A percentile compares a stretch with the other conserved stretches of the same genome.
Evolutionary conservation across 2,888 invertebrate species (phyloP).

Genomic region (Trachelus tabidus): DNA sequence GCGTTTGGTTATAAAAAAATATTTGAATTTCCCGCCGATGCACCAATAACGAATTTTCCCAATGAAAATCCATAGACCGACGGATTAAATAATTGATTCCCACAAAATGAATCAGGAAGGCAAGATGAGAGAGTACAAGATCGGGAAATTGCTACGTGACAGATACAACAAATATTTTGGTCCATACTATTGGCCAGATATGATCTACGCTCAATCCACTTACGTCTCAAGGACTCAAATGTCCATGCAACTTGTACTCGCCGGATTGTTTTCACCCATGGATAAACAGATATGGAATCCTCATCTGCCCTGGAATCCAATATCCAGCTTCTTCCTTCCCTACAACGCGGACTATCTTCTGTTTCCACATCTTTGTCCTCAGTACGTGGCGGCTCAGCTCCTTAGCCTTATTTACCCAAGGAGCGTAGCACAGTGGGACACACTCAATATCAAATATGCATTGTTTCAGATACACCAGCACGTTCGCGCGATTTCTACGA

Average conservation of each 20-base stretch:
- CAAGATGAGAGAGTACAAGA: constrained; percentile 57
- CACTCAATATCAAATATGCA: neutral
- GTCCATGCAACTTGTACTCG: constrained; percentile 68
- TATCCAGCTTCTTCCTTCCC: constrained; percentile 68
- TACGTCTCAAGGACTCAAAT: constrained; percentile 70
- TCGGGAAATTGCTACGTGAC: constrained; percentile 55
- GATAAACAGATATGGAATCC: constrained; percentile 63
- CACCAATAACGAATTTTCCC: too few species aligned
- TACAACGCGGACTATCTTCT: constrained; percentile 56
- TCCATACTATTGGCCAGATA: constrained; percentile 49
- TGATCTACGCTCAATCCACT: constrained; percentile 64
- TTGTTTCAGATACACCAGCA: constrained; percentile 47
- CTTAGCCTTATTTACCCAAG: neutral
- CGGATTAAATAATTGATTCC: too few species aligned
- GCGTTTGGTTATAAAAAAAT: neutral
- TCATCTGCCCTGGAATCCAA: constrained; percentile 68
- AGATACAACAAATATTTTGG: constrained; percentile 55
- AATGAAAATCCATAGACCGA: too few species aligned
- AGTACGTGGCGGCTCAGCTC: constrained; percentile 36
- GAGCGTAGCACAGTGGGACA: neutral
- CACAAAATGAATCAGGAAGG: constrained; percentile 41
- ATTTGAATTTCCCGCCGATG: neutral
- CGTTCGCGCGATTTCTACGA: constrained; percentile 42
- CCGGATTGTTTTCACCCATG: constrained; percentile 68
- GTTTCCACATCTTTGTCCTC: constrained; percentile 51